Evolutionary conservation across 2,797 vertebrate species (phyloP), one percentile per base, ranked within the genome.

Genomic region (Crenichthys baileyi): DNA sequence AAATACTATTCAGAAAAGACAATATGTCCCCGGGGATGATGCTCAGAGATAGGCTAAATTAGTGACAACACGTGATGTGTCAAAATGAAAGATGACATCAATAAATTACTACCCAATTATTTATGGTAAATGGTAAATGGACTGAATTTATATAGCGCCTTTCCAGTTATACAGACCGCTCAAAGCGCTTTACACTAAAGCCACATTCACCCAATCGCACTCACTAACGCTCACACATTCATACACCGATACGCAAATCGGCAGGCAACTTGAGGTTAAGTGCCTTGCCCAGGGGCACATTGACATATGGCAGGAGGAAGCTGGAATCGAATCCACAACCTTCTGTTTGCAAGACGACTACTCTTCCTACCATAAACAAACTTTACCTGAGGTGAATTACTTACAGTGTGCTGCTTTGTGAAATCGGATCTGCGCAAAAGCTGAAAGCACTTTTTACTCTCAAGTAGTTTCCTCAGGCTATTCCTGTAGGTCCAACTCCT

Each of bases 41-140:
- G 44, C 63, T 61, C 44, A 77, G 60, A 81, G 56, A n/a, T 74
- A 51, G 46, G 48, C 22, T 70, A 82, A 74, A 70, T 11, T 9
- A 63, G 44, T 70, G 26, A 71, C 55, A 44, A 80, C 61, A 26
- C 55, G 58, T 83, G 77, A 80, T 79, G 50, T 77, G 76, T 82
- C 78, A 46, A 56, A 80, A 46, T 79, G 56, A 76, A 86, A 88
- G 80, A 73, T 75, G 79, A 75, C 41, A 73, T 78, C 53, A 75
- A 86, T 86, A 85, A 86, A 87, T 87, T 68, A 83, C 70, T 48
- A 61, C 22, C 67, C 44, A 79, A 79, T 88, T 82, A 83, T 84
- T 80, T n/a, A n/a, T n/a, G n/a, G n/a, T n/a, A n/a, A n/a, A n/a
- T n/a, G n/a, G n/a, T n/a, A n/a, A n/a, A n/a, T n/a, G n/a, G n/a